phyloP scores from a whole-genome alignment of 2,797 vertebrate species.

The Acrossocheilus wenchowensis region DNA sequence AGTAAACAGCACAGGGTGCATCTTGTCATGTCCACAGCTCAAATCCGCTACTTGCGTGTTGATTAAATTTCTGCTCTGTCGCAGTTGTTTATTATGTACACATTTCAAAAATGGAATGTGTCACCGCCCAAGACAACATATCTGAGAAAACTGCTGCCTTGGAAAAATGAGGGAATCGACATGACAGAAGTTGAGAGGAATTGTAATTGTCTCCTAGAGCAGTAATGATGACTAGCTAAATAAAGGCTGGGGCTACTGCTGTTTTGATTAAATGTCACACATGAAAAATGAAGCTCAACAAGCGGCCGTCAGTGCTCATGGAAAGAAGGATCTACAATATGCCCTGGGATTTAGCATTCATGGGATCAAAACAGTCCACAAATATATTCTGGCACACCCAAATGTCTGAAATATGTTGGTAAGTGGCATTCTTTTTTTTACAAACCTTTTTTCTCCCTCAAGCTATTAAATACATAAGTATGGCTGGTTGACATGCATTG shows the following conservation, averaged over 20 bases:
- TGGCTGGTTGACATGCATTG: conserved; percentile 55
- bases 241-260: conserved; percentile 59
- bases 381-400: not conserved
- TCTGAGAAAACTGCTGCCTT: conserved; percentile 61
- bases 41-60: conserved; percentile 62
- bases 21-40: conserved; percentile 59
- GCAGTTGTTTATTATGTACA: conserved; percentile 67
- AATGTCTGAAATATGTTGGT: conserved; percentile 10
- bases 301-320: conserved; percentile 47
- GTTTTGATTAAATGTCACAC: conserved; percentile 65
- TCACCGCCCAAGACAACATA: conserved; percentile 51
- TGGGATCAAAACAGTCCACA: conserved; percentile 26
- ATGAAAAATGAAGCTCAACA: conserved; percentile 55
- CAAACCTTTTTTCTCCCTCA: conserved; percentile 2
- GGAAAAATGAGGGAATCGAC: conserved; percentile 11
- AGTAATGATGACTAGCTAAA: conserved; percentile 65
- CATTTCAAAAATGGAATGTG: conserved; percentile 60
- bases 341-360: conserved; percentile 46
- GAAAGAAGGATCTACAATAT: conserved; percentile 12
- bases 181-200: conserved; percentile 66
- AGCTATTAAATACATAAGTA: conserved; percentile 41
- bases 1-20: conserved; percentile 67
- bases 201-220: conserved; percentile 67
- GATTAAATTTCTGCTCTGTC: conserved; percentile 70
- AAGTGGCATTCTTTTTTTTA: conserved; percentile 1